Evolutionary conservation across 2,888 invertebrate species (phyloP).

Genomic region (Nezara viridula): DNA sequence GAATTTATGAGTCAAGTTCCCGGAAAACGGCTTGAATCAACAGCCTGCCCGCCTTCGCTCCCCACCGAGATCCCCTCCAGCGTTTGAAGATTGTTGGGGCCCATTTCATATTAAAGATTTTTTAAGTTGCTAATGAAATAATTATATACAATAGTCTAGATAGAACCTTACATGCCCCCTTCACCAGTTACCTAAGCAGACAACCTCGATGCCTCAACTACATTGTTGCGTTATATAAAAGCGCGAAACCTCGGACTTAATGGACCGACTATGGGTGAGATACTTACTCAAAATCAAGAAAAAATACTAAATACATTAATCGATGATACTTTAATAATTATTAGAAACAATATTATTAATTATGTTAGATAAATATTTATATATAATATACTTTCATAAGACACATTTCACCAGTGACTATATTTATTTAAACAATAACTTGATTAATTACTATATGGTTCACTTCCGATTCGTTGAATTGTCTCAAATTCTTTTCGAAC

Average conservation of each 20-base stretch:
- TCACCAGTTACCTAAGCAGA: neutral
- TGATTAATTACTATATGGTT: too few species aligned
- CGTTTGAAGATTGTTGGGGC: neutral
- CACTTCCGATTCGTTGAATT: too few species aligned
- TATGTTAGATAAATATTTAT: too few species aligned
- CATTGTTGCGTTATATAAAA: neutral
- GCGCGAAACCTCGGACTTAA: neutral
- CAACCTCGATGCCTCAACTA: neutral
- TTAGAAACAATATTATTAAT: too few species aligned
- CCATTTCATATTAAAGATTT: neutral
- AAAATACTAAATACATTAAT: too few species aligned
- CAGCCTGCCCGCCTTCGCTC: neutral
- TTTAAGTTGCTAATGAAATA: neutral
- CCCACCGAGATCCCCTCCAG: neutral
- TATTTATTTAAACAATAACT: too few species aligned
- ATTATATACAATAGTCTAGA: neutral
- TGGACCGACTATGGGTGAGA: neutral
- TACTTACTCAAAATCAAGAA: neutral
- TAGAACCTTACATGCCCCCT: neutral
- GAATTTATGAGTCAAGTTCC: slow-evolving; percentile 25
- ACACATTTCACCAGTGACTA: too few species aligned
- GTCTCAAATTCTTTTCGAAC: too few species aligned
- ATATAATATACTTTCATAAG: too few species aligned
- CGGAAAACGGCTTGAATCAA: slow-evolving; percentile 1
- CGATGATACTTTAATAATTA: too few species aligned